A percentile compares a stretch with the other conserved stretches of the same genome.
phyloP scores from a whole-genome alignment of 2,888 invertebrate species.

The Drosophila hamatofila region DNA sequence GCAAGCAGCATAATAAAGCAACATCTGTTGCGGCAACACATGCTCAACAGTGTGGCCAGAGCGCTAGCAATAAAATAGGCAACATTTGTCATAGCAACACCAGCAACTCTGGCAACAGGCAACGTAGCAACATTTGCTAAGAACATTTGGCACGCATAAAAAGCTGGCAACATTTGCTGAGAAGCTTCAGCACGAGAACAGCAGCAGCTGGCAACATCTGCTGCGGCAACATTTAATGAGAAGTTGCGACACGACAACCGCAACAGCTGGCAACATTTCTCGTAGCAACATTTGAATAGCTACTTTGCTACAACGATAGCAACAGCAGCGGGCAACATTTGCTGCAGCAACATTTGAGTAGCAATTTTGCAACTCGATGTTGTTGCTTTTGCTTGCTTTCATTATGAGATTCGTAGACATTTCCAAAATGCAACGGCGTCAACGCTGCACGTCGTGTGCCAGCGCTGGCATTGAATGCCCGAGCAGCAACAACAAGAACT shows the following conservation, averaged over 20 bases:
- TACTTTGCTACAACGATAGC: not conserved
- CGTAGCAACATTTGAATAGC: not conserved
- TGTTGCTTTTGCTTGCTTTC: constrained; percentile 85
- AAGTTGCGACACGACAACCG: no score
- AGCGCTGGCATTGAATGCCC: constrained; percentile 59
- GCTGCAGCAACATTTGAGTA: constrained; percentile 62
- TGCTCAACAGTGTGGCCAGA: not conserved
- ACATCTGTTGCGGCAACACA: not conserved
- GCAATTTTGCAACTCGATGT: constrained; percentile 82
- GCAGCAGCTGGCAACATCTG: not conserved
- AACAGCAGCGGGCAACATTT: constrained; percentile 48
- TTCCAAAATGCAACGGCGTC: constrained; percentile 82
- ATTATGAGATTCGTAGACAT: constrained; percentile 85
- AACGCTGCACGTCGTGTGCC: constrained; percentile 70
- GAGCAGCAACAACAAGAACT: constrained; percentile 36
- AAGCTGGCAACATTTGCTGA: not conserved
- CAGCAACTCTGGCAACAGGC: no score
- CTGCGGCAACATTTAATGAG: not conserved
- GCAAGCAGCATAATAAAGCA: not conserved
- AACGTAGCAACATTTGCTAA: not conserved
- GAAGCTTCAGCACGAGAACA: not conserved
- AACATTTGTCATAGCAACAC: not conserved
- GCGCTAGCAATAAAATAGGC: not conserved
- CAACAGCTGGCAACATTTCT: not conserved
- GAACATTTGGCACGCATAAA: not conserved